Conservation (phyloP, 2,797 vertebrate species). For the Coranthus polyacanthus region DNA sequence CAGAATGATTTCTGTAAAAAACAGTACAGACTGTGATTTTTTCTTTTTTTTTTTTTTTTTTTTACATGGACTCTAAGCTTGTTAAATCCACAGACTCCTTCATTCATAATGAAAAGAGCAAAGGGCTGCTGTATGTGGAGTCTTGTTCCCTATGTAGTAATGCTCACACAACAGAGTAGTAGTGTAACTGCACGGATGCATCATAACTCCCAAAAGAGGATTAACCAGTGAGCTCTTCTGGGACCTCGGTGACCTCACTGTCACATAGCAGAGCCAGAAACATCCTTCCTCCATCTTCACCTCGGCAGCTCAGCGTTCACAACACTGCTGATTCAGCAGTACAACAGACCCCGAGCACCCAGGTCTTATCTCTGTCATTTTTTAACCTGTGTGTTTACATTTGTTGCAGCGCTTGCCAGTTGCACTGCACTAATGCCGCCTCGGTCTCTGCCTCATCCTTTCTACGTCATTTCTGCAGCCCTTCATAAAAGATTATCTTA, state of each 20-base stretch:
- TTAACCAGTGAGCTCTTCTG: conserved; percentile 77
- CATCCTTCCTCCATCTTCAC: conserved; percentile 68
- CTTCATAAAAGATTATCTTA: conserved; percentile 78
- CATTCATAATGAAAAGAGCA: conserved; percentile 30
- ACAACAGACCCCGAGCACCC: conserved; percentile 3
- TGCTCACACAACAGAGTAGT: conserved; percentile 63
- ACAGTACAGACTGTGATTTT: no score
- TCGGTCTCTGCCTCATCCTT: conserved; percentile 49
- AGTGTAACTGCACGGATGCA: conserved; percentile 72
- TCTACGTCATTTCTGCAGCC: conserved; percentile 71
- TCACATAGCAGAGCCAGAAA: conserved; percentile 65
- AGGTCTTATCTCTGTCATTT: conserved; percentile 26
- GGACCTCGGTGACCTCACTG: conserved; percentile 77
- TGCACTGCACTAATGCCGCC: conserved; percentile 32
- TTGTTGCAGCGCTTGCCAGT: conserved; percentile 10
- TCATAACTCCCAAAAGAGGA: conserved; percentile 85
- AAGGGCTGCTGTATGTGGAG: background rate
- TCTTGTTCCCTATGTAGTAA: conserved; percentile 24
- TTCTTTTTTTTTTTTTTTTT: no score
- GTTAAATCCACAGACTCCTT: background rate
- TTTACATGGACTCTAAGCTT: background rate
- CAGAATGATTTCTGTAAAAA: background rate
- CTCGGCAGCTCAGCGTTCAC: conserved; percentile 38
- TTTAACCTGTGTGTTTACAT: conserved; percentile 45
- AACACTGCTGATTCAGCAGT: conserved; percentile 61